Evolutionary conservation across 1,140 invertebrate genomes (phyloP).

Genomic region (Drosophila asahinai): DNA sequence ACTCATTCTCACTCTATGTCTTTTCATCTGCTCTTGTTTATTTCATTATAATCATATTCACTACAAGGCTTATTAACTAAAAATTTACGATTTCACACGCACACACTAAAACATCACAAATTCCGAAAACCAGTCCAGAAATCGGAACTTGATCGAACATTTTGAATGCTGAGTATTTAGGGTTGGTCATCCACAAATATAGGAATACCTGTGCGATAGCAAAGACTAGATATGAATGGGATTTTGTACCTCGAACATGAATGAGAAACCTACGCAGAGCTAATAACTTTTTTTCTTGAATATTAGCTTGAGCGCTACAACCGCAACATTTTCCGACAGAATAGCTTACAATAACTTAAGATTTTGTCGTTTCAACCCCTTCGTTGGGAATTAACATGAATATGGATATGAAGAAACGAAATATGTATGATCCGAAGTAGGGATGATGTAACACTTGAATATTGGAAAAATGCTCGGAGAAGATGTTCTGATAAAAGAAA

Average conservation of each 20-base stretch:
- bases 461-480: neutral
- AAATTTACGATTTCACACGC: conserved; percentile 14
- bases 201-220: conserved; percentile 4
- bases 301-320: neutral
- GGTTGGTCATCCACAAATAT: neutral
- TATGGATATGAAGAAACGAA: conserved; percentile 9
- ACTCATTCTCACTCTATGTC: neutral
- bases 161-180: neutral
- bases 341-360: neutral
- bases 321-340: neutral
- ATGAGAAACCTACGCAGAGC: neutral
- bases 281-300: neutral
- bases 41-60: conserved; percentile 14
- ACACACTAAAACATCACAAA: neutral
- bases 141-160: conserved; percentile 5
- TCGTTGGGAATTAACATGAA: neutral
- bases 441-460: neutral
- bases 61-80: conserved; percentile 9
- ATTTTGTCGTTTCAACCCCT: no score
- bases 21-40: conserved; percentile 12
- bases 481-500: neutral
- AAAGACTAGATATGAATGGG: conserved; percentile 7
- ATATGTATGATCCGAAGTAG: neutral
- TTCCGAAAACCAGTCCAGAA: neutral
- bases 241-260: conserved; percentile 12